Base-by-base conservation (phyloP, 2,113 vertebrate genomes). In the Parotia lawesii region DNA sequence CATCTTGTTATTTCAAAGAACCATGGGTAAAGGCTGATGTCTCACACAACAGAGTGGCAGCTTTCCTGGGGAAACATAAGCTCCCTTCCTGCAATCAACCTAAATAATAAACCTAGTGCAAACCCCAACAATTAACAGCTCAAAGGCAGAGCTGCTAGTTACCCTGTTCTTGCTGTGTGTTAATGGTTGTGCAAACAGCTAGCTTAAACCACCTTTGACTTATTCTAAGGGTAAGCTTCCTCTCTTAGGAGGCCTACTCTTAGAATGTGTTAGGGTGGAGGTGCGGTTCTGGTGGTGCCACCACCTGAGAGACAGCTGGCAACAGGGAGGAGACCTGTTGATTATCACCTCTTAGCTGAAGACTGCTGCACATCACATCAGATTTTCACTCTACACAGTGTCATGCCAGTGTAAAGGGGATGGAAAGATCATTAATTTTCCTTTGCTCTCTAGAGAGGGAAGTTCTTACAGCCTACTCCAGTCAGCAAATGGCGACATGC, bases 171-270 rank as follows among this genome's bases (percentile, higher is more conserved):
- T 85, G 61, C 73, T 81, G 25, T 54, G 51, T 74, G 53, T 62
- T 94, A 94, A 75, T 64, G 44, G 44, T 23, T 71, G 42, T 85
- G 78, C 65, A 87, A 96, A 93, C 28, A 91, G 56, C 47, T 71
- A 47, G 42, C 38, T 67, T 85, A 74, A 91, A 54, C 5, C 15
- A 71, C 44, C 27, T 85, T 33, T 71, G 35, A 48, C 74, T 82
- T 75, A 76, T 71, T 70, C 44, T 62, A 74, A 40, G 42, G 5
- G 9, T 66, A 54, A 54, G 16, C 20, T 64, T 85, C n/a, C 31
- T 53, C 12, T 51, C 48, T 50, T 17, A 75, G 61, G 44, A 65
- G 57, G 60, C 35, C 20, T 48, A 11, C 21, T 31, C 24, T 42
- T 16, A 31, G 51, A 42, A 42, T 6, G 1, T 69, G n/a, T 61